phyloP scores from a whole-genome alignment of 2,113 vertebrate species.

The Thunnus thynnus region DNA sequence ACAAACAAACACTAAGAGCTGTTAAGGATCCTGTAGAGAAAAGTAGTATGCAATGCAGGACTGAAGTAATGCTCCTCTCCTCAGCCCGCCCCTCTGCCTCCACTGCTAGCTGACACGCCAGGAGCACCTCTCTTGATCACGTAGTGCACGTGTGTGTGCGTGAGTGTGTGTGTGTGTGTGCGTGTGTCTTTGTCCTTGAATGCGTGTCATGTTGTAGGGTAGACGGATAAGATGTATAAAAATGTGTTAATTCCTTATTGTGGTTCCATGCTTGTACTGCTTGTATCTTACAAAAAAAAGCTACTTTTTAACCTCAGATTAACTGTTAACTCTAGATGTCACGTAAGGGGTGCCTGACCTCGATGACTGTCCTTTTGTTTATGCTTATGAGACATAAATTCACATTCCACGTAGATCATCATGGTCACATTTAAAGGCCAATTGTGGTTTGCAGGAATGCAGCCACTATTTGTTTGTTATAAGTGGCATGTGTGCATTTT shows the following conservation, averaged over 20 bases:
- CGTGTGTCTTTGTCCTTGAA: neutral
- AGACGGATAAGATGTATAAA: neutral
- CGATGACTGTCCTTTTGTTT: constrained; percentile 10
- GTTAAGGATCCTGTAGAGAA: constrained; percentile 25
- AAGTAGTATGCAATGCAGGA: neutral
- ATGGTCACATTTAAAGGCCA: neutral
- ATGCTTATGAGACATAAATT: neutral
- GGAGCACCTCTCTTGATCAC: constrained; percentile 24
- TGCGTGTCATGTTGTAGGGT: neutral
- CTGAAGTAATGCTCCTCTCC: constrained; percentile 8
- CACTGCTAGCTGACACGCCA: neutral
- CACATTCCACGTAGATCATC: neutral
- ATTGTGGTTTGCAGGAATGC: constrained; percentile 1
- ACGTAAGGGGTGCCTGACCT: neutral
- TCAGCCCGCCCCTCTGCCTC: constrained; percentile 40
- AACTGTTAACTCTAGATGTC: neutral
- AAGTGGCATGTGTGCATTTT: neutral
- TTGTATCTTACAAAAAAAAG: neutral
- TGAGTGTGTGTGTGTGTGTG: neutral
- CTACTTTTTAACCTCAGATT: neutral
- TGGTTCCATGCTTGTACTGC: neutral
- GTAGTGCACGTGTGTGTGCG: constrained; percentile 3
- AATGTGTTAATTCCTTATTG: neutral
- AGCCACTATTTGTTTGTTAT: neutral
- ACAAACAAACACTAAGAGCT: neutral